These are phyloP conservation scores for Psophia crepitans DNA, from an alignment of 2,113 vertebrate genomes.

Conservation along the genomic window DNA sequence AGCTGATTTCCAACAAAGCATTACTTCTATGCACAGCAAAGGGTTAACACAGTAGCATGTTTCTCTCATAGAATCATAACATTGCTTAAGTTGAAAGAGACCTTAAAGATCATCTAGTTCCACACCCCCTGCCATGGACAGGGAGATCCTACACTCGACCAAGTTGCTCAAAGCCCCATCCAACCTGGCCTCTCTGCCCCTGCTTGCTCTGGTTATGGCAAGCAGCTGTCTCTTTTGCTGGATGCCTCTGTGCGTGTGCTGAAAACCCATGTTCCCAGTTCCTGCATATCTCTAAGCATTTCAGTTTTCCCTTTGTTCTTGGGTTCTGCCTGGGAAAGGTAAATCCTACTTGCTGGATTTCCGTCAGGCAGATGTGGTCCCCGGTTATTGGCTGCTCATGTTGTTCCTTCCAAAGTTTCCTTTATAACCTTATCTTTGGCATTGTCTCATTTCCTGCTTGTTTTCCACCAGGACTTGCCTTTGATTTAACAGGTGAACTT, in stretches of 20 bases:
- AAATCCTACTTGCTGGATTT: neutral
- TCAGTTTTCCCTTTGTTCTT: neutral
- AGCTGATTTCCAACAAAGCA: neutral
- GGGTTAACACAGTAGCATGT: neutral
- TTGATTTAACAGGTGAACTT: conserved; percentile 34
- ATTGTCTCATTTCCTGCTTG: conserved; percentile 22
- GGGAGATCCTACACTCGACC: no score
- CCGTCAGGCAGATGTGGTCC: neutral
- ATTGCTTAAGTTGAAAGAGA: no score
- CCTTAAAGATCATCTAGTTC: no score
- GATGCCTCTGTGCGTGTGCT: neutral
- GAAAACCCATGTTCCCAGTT: neutral
- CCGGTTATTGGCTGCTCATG: neutral
- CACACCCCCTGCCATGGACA: no score
- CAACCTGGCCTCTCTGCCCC: neutral
- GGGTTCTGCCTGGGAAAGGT: neutral
- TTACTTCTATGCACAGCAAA: neutral
- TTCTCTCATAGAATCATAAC: neutral
- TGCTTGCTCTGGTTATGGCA: neutral
- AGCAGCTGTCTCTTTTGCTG: neutral
- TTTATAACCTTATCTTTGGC: conserved; percentile 18
- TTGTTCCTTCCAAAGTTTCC: neutral
- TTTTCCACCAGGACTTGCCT: neutral
- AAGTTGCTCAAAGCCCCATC: no score
- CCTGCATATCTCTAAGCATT: neutral